Evolutionary conservation across 2,888 invertebrate genomes (phyloP).

Genomic region (Ennomos fuscantarius): DNA sequence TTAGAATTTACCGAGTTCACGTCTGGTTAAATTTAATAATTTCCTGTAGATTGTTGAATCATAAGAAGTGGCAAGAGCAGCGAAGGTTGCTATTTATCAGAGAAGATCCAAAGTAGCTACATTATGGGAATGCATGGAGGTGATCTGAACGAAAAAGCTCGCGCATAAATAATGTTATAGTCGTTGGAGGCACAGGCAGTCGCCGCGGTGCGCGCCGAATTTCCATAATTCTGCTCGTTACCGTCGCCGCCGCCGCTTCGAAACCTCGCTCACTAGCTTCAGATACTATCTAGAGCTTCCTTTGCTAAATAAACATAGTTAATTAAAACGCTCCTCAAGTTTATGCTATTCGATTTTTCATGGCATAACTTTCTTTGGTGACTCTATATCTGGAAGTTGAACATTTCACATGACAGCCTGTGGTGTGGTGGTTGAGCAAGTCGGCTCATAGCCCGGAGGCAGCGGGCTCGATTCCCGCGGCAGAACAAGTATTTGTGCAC

Average conservation of each 20-base stretch:
- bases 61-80: constrained; percentile 42
- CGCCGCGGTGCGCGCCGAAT: constrained; percentile 52
- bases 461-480: too few relatives aligned
- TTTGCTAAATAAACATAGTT: constrained; percentile 56
- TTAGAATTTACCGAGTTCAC: constrained; percentile 13
- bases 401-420: too few relatives aligned
- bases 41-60: constrained; percentile 41
- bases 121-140: constrained; percentile 48
- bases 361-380: neutral
- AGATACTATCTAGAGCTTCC: constrained; percentile 59
- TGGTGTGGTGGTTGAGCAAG: too few relatives aligned
- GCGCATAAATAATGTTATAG: constrained; percentile 58
- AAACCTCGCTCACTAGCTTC: constrained; percentile 40
- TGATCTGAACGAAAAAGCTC: constrained; percentile 57
- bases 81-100: constrained; percentile 54
- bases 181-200: constrained; percentile 40
- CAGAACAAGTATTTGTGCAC: too few relatives aligned
- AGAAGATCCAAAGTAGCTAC: constrained; percentile 50
- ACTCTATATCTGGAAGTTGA: constrained; percentile 10
- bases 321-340: constrained; percentile 46
- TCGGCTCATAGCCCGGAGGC: too few relatives aligned
- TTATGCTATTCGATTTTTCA: constrained; percentile 8
- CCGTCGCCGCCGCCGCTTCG: constrained; percentile 42
- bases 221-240: constrained; percentile 78
- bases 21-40: constrained; percentile 44